These are phyloP conservation scores for Drosophila mimetica DNA, from an alignment of 2,888 invertebrate species.

Conservation along the genomic window DNA sequence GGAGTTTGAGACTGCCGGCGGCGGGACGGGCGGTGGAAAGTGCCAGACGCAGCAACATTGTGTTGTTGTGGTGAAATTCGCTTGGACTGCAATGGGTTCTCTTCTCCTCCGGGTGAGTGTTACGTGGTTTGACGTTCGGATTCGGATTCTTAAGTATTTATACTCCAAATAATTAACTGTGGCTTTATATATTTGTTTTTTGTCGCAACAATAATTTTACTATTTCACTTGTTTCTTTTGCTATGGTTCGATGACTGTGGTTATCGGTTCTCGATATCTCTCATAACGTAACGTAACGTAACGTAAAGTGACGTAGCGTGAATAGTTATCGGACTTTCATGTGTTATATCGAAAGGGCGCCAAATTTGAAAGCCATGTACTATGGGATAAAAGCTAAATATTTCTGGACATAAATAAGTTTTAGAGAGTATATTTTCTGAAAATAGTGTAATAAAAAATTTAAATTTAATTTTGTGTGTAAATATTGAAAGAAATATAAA, in stretches of 20 bases:
- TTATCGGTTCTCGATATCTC: neutral
- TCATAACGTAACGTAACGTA: no score
- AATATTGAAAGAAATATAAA: no score
- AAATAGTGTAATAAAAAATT: no score
- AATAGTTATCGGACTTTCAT: no score
- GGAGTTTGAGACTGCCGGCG: slow-evolving; percentile 40
- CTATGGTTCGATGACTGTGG: neutral
- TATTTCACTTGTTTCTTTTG: neutral
- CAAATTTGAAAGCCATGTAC: neutral
- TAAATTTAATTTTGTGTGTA: no score
- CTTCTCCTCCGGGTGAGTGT: neutral
- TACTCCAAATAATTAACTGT: neutral
- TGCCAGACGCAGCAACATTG: slow-evolving; percentile 80
- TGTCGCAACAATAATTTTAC: slow-evolving; percentile 18
- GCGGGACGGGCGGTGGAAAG: slow-evolving; percentile 56
- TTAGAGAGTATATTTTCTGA: no score
- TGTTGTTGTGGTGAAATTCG: slow-evolving; percentile 73
- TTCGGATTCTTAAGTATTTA: neutral
- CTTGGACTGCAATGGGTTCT: slow-evolving; percentile 1
- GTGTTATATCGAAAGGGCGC: neutral
- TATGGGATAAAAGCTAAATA: neutral
- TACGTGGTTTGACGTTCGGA: neutral
- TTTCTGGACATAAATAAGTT: neutral
- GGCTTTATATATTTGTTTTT: slow-evolving; percentile 16
- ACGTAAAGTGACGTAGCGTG: no score